Evolutionary conservation across 2,888 invertebrate species (phyloP), one percentile per base, ranked within the genome.

Genomic region (Nomada fabriciana): DNA sequence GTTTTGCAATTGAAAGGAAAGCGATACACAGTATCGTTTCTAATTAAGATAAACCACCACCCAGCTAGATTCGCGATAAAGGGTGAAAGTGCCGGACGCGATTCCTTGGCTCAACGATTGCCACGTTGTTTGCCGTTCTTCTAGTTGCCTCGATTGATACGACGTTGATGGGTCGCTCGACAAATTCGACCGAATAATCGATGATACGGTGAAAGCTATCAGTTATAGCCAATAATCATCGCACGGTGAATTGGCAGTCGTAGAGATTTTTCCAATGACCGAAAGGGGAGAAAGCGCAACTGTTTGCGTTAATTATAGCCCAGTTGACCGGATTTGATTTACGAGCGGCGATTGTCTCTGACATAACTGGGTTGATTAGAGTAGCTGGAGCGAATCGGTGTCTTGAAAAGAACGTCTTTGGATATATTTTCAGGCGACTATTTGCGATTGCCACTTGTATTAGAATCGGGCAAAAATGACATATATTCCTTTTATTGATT

Each of bases 11-110:
- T 84, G 78, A 85, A 83, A 81, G 65, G 69, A 59, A 53, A 70
- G 15, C 64, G 83, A 82, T 77, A 85, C 43, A 59, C 63, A 20
- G 59, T 85, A 83, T 87, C 83, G 73, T 55, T 57, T 69, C 73
- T 77, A 86, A 87, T 87, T 87, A 87, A 86, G 80, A 85, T 83
- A 73, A 79, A 85, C 73, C 67, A 52, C 63, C 69, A 25, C 47
- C 69, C 36, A 63, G 71, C 72, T 11, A 43, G 76, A 60, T 57
- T 20, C 60, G 2, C 36, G 87, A 85, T 79, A 83, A 80, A 69
- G 50, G 67, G 77, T 72, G 85, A 86, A 85, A 86, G 79, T 69
- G 29, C 18, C 52, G 47, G 50, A 25, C 68, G 47, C 61, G 74
- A 77, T 84, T 76, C 75, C 23, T 60, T 25, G 67, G 75, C 61